Evolutionary conservation across 2,888 invertebrate species (phyloP).

Genomic region (Drosophila maculinotata): DNA sequence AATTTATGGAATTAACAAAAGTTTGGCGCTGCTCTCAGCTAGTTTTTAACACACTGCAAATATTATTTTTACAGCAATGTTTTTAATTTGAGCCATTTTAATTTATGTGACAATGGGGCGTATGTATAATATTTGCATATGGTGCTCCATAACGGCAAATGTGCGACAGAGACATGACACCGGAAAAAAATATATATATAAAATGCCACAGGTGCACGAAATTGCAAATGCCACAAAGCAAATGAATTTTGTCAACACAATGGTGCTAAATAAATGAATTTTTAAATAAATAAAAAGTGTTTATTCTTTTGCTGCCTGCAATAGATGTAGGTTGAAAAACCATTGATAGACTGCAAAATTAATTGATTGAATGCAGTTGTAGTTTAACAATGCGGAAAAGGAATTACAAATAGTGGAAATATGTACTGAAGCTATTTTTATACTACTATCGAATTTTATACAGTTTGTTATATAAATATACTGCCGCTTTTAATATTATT

Average conservation of each 20-base stretch:
- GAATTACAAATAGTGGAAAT: not conserved
- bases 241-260: constrained; percentile 28
- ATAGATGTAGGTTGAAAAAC: not conserved
- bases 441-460: too few relatives aligned
- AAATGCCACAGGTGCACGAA: constrained; percentile 31
- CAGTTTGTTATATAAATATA: too few relatives aligned
- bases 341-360: constrained; percentile 10
- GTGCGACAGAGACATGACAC: not conserved
- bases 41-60: constrained; percentile 37
- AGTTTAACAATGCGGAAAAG: constrained; percentile 6
- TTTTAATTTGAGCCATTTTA: constrained; percentile 34
- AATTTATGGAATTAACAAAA: constrained; percentile 54
- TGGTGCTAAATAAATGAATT: constrained; percentile 25
- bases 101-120: constrained; percentile 35
- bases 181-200: not conserved
- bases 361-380: constrained; percentile 28
- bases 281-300: constrained; percentile 23
- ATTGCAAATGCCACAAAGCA: constrained; percentile 33
- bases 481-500: too few relatives aligned
- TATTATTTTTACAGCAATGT: constrained; percentile 37
- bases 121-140: constrained; percentile 46
- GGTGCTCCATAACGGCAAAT: not conserved
- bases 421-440: not conserved
- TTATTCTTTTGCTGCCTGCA: not conserved
- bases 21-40: constrained; percentile 14